Evolutionary conservation across 37 sponge, comb jelly and placozoan genomes (phyloP), one percentile per base, ranked within the genome.

Genomic region (Diacarnus erythraeanus): DNA sequence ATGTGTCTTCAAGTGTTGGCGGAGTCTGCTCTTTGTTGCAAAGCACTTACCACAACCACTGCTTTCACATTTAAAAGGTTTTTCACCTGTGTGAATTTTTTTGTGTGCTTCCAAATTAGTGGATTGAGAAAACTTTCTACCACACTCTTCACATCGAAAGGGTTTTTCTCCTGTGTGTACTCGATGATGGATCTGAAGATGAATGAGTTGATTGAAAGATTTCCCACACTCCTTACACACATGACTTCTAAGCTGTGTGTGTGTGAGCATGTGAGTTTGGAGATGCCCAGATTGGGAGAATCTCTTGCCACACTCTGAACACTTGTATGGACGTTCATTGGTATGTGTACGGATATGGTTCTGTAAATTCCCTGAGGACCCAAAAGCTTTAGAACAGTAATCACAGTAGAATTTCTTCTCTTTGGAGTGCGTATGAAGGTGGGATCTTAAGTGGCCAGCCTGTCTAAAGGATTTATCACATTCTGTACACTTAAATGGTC

Each of bases 311-410:
- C 68, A 42, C 21, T 71, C 58, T 22, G 60, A n/a, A 31, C 63
- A 44, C 57, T 38, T 71, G 81, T 70, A 71, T 4, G 72, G 25
- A 12, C 51, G 60, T 36, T 56, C 63, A 38, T 59, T 34, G 1
- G 72, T 71, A 58, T 71, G 81, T 71, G 81, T 71, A 30, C 63
- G 60, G 4, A 36, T 57, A 43, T 81, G 81, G 31, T 40, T 54
- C 36, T 71, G 73, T 72, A 71, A 43, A 15, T 9, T 9, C 26
- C 43, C n/a, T 4, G 71, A 5, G 26, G 71, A 40, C 2, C 42
- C n/a, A 37, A 43, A 71, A 22, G 71, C 38, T 43, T 71, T 71
- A 43, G 42, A 3, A 25, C 71, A 71, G 17, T 43, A 29, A 18
- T 1, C 2, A n/a, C 71, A 71, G 35, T 20, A 3, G 43, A 40